Conservation (phyloP, 2,113 vertebrate genomes). For the Haemorhous mexicanus region DNA sequence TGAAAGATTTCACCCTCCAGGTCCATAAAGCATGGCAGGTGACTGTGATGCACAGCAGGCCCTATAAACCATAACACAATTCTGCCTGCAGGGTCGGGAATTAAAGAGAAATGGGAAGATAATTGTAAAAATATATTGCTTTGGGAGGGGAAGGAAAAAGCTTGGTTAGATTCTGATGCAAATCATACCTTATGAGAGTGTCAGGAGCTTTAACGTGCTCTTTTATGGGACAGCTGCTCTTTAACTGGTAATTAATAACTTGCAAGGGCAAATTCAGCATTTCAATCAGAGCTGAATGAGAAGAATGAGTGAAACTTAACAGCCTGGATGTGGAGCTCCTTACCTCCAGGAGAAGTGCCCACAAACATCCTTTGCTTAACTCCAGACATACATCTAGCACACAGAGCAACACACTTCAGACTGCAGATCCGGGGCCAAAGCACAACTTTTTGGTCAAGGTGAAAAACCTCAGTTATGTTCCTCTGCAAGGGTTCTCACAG, state of each 20-base stretch:
- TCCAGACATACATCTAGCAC: neutral
- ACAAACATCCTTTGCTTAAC: neutral
- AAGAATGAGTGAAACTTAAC: neutral
- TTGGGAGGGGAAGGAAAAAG: constrained; percentile 34
- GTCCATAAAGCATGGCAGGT: constrained; percentile 6
- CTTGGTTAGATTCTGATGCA: constrained; percentile 44
- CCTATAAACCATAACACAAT: neutral
- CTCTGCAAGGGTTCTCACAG: neutral
- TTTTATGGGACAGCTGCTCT: constrained; percentile 64
- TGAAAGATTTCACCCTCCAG: constrained; percentile 10
- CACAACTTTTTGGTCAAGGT: neutral
- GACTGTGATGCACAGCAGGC: neutral
- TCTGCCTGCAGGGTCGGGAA: neutral
- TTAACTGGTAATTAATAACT: constrained; percentile 65
- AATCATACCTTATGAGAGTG: neutral
- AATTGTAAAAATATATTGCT: constrained; percentile 37
- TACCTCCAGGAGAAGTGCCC: neutral
- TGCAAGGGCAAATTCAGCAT: constrained; percentile 55
- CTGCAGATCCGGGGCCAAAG: neutral
- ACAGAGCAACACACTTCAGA: neutral
- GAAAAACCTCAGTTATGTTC: neutral
- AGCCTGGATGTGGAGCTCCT: neutral
- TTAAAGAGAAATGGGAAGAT: constrained; percentile 31
- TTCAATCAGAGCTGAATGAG: constrained; percentile 32
- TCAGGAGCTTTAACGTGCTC: constrained; percentile 3